Evolutionary conservation across 2,797 vertebrate genomes (phyloP), one percentile per base, ranked within the genome.

Genomic region (Xyrichtys novacula): DNA sequence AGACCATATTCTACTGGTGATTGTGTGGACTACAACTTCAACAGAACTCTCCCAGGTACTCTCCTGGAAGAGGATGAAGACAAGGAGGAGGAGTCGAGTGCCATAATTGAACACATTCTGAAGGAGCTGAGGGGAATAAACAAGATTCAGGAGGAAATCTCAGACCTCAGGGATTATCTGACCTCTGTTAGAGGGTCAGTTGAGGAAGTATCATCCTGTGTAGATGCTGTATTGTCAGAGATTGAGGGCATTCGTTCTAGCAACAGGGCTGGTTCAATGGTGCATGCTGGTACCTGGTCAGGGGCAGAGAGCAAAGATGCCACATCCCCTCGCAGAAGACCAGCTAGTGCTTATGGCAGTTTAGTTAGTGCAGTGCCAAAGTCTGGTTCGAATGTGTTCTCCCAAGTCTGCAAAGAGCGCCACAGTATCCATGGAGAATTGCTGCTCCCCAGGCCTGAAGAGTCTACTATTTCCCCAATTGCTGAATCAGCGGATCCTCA

Each of bases 131-230:
- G 87, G 39, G 94, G 94, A 14, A 95, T 95, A 65, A 95, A 94
- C 70, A 94, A 93, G 83, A 94, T 95, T 75, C 94, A 95, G 80
- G 93, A 94, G 63, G 94, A 95, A 85, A 94, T 95, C 64, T 95
- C 94, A 2, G 94, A 94, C 83, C 87, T 95, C 67, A 88, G 93
- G 66, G 88, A 92, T 70, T 95, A 95, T 59, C 77, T 95, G 65
- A 90, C 92, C 4, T 95, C 94, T 40, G 94, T 95, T 20, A 84
- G 91, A 36, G 94, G 94, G 5, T 95, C 94, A 26, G 94, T 95
- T 31, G 94, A 95, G 65, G 94, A 95, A 77, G 94, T 95, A 4
- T 94, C 94, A 22, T 93, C 93, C 20, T 94, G 94, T 74, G 94
- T 95, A 40, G 94, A 95, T 28, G 93, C 94, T 1, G 94, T 95